Percentiles rank a stretch among this genome's conserved stretches.
Conservation (phyloP, 2,797 vertebrate genomes). For the Cephalopachus bancanus region DNA sequence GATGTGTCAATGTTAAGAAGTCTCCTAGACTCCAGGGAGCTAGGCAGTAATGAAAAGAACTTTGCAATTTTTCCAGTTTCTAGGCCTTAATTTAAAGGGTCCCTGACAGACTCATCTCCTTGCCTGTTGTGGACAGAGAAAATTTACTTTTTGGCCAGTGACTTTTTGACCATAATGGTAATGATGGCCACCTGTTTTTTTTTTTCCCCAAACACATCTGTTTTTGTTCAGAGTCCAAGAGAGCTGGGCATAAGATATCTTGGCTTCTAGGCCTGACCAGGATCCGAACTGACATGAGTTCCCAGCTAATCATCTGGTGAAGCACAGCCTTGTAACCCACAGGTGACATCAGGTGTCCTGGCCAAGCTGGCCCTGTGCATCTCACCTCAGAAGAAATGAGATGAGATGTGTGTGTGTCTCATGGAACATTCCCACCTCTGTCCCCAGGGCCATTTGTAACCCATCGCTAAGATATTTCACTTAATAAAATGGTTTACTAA, state of each 20-base stretch:
- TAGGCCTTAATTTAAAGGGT: constrained; percentile 60
- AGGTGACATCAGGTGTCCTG: constrained; percentile 24
- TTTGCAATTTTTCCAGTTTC: constrained; percentile 57
- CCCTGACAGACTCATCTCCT: constrained; percentile 31
- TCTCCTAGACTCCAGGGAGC: background rate
- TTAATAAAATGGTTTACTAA: constrained; percentile 66
- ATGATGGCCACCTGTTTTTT: constrained; percentile 67
- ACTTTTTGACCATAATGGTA: constrained; percentile 54
- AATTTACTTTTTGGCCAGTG: constrained; percentile 60
- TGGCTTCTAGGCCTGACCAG: constrained; percentile 60
- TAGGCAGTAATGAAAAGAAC: constrained; percentile 52
- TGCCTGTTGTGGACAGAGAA: constrained; percentile 17
- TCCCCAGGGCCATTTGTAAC: constrained; percentile 58
- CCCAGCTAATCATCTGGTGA: constrained; percentile 45
- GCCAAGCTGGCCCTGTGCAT: background rate
- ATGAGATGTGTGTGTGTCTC: constrained; percentile 55
- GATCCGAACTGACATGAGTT: constrained; percentile 61
- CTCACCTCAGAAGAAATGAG: constrained; percentile 45
- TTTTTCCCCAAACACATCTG: constrained; percentile 42
- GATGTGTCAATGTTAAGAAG: constrained; percentile 63
- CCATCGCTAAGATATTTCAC: constrained; percentile 60
- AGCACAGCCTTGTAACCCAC: constrained; percentile 6
- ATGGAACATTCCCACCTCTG: constrained; percentile 48
- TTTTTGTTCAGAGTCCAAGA: constrained; percentile 67
- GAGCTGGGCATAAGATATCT: constrained; percentile 61